These are phyloP conservation scores for Palythoa caribaeorum DNA, from an alignment of 92 coral and sea anemone genomes.

Conservation along the genomic window DNA sequence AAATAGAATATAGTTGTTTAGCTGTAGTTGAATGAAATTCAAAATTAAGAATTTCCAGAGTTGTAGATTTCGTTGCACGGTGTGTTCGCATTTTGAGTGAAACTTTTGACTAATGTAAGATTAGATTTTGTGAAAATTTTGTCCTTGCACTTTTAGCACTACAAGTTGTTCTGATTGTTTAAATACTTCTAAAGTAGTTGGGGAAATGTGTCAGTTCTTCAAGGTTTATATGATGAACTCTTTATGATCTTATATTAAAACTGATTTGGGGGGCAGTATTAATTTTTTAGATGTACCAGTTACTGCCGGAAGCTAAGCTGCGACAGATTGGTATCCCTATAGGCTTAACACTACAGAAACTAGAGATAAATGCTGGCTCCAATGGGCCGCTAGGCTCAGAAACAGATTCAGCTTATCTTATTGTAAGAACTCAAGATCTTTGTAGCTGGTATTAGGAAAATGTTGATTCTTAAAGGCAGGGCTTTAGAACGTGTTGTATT, in stretches of 20 bases:
- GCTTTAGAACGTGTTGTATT: no score
- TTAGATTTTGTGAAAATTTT: background rate
- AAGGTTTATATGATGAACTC: background rate
- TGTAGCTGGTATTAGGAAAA: no score
- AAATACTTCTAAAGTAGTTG: background rate
- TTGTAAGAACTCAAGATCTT: no score
- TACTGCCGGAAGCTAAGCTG: background rate
- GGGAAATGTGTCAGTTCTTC: background rate
- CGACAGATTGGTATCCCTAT: background rate
- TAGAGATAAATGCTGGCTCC: no score
- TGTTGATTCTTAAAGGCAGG: no score
- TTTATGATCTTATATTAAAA: no score
- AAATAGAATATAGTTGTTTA: background rate
- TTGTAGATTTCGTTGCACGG: background rate
- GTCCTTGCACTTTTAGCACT: background rate
- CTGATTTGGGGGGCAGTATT: background rate
- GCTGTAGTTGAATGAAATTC: background rate
- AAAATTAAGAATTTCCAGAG: background rate
- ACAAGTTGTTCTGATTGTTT: background rate
- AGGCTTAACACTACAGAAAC: background rate
- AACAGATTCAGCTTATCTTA: no score
- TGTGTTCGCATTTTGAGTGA: background rate
- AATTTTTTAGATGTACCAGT: background rate
- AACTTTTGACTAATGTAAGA: background rate
- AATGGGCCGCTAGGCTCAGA: no score